Conservation (phyloP, 2,113 vertebrate species). For the Potamarius usumacintae region DNA sequence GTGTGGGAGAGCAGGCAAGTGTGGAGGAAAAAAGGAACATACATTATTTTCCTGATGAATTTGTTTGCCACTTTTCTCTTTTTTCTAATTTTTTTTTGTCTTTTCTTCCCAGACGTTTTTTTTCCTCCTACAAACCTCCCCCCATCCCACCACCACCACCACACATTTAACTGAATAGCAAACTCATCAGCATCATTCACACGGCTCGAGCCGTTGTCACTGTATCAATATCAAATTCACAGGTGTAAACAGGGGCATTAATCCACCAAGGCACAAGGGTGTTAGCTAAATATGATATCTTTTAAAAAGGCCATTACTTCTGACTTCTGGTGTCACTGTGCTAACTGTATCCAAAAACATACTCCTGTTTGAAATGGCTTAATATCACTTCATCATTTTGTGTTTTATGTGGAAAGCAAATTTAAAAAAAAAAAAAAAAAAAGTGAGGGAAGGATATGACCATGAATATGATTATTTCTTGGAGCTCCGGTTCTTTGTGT, state of each 20-base stretch:
- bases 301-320: neutral
- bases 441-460: neutral
- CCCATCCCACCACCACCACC: too few species aligned
- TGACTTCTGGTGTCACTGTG: neutral
- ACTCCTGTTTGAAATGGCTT: neutral
- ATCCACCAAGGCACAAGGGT: constrained; percentile 3
- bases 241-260: constrained; percentile 26
- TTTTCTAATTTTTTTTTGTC: constrained; percentile 59
- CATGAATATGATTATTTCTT: neutral
- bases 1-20: constrained; percentile 80
- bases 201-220: constrained; percentile 43
- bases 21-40: constrained; percentile 74
- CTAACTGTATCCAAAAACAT: neutral
- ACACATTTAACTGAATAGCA: constrained; percentile 42
- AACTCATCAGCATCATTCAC: constrained; percentile 42
- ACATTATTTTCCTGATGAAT: constrained; percentile 74
- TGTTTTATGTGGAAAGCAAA: neutral
- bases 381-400: neutral
- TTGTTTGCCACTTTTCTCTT: constrained; percentile 62
- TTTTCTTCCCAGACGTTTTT: constrained; percentile 52
- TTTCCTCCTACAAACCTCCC: constrained; percentile 34
- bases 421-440: neutral
- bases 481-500: neutral
- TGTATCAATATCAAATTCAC: constrained; percentile 29
- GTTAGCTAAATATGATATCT: constrained; percentile 34